Base-by-base conservation (phyloP, 2,888 invertebrate genomes). In the Camptogramma bilineatum region DNA sequence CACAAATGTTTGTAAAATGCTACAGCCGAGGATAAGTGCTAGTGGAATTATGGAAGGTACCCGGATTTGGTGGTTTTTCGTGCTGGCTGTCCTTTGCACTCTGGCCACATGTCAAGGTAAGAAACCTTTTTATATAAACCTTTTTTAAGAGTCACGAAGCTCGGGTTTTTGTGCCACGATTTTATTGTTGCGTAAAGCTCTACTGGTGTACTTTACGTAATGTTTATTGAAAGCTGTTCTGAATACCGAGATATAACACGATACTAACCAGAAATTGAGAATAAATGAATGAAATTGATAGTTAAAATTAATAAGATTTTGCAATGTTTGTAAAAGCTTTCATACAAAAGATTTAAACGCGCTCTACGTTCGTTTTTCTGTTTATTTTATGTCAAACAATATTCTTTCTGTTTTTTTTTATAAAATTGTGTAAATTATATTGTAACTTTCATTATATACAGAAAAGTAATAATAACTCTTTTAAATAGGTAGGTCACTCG, bases 71-170 rank as follows among this genome's bases (percentile, higher is more conserved):
- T 80, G 80, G 76, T 76, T 78, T 70, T 69, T 82, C 72, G 77
- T 80, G 73, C 71, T 80, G 75, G 76, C 81, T 68, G 80, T 81
- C 67, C 67, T 85, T 19, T 75, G 81, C 76, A 68, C 79, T 59
- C 71, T 88, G 73, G 82, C 83, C 72, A 79, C 83, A 80, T 90
- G 91, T 91, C 91, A 92, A 92, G 91, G 91, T 92, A 78, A 87
- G 88, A 64, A 53, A 53, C 72, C 51, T 58, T 72, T 72, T 76
- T 69, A 65, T 9, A 5, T n/a, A 46, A 24, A 52, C 34, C 53
- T 53, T 31, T 61, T 24, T 24, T n/a, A n/a, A 21, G 44, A 34
- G 54, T 61, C 61, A 61, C 61, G 61, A 61, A 42, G 13, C n/a
- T 58, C 34, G 18, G 39, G 21, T 44, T 62, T 62, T 68, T 55